Percentiles rank a stretch among this genome's conserved stretches.
Conservation (phyloP, 2,113 vertebrate genomes). For the Nerophis lumbriciformis region DNA sequence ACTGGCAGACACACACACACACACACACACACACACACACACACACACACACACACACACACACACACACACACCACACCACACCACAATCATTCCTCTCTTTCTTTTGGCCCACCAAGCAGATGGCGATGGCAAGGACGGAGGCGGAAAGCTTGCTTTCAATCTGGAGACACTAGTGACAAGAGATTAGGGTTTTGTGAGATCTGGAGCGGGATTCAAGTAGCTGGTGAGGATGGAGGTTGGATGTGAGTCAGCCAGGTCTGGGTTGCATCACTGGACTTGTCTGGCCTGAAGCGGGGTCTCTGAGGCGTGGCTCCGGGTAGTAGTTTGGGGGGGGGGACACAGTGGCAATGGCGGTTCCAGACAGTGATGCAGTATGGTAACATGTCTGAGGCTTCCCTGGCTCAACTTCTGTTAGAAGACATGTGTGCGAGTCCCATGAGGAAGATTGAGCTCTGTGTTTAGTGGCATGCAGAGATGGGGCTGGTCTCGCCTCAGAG, state of each 20-base stretch:
- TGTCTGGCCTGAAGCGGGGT: conserved; percentile 46
- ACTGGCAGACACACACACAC: conserved; percentile 61
- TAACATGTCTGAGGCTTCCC: conserved; percentile 64
- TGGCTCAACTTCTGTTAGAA: conserved; percentile 65
- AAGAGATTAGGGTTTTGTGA: conserved; percentile 43
- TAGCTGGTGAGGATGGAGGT: conserved; percentile 32
- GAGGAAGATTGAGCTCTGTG: conserved; percentile 51
- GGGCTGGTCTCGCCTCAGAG: conserved; percentile 42
- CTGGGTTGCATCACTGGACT: conserved; percentile 37
- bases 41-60: no score
- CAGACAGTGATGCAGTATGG: conserved; percentile 56
- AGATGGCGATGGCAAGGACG: conserved; percentile 73
- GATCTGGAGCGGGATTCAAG: conserved; percentile 32
- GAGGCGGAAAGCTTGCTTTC: conserved; percentile 53
- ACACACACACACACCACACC: no score
- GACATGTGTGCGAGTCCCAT: conserved; percentile 37
- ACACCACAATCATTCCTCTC: conserved; percentile 29
- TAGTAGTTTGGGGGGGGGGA: conserved; percentile 51
- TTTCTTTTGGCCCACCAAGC: conserved; percentile 65
- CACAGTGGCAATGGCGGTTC: conserved; percentile 47
- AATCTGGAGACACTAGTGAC: conserved; percentile 59
- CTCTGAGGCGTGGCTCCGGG: conserved; percentile 49
- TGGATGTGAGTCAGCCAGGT: conserved; percentile 39
- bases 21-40: neutral
- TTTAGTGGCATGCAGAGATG: conserved; percentile 58